phyloP scores from a whole-genome alignment of 1,140 invertebrate species.

The Hylaeus volcanicus region DNA sequence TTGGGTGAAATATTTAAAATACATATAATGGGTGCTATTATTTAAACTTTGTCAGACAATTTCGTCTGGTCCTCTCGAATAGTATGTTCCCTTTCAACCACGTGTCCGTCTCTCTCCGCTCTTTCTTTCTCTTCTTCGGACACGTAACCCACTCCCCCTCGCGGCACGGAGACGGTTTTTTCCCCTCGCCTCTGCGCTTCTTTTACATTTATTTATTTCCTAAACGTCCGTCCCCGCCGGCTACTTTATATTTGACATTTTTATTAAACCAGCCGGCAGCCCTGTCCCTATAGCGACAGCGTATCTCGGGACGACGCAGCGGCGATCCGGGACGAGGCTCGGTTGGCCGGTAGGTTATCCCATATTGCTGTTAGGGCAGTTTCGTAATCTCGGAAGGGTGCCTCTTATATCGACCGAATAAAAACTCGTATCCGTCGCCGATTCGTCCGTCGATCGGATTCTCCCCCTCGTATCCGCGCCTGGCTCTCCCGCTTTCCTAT shows the following conservation, averaged over 20 bases:
- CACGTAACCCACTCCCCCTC: not conserved
- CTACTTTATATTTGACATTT: constrained; percentile 82
- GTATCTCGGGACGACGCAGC: constrained; percentile 44
- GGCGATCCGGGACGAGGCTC: constrained; percentile 14
- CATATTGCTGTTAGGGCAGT: constrained; percentile 74
- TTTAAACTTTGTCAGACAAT: not conserved
- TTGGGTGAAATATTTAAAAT: too few relatives aligned
- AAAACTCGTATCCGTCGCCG: constrained; percentile 62
- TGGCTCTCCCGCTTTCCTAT: not conserved
- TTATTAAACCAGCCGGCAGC: constrained; percentile 77
- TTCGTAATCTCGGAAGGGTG: constrained; percentile 70
- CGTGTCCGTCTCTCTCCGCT: not conserved
- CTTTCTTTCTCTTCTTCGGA: constrained; percentile 18
- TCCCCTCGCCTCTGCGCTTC: constrained; percentile 40
- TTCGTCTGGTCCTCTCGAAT: constrained; percentile 29
- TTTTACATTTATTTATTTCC: constrained; percentile 80
- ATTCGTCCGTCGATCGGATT: constrained; percentile 61
- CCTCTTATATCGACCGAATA: constrained; percentile 66
- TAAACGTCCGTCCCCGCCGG: constrained; percentile 77
- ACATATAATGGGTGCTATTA: too few relatives aligned
- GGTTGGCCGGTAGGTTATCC: constrained; percentile 32
- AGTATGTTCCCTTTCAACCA: constrained; percentile 3
- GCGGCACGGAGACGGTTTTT: constrained; percentile 9
- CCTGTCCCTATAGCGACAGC: constrained; percentile 56
- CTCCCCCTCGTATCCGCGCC: not conserved